Evolutionary conservation across 2,888 invertebrate species (phyloP), one percentile per base, ranked within the genome.

Genomic region (Nemotelus nigrinus): DNA sequence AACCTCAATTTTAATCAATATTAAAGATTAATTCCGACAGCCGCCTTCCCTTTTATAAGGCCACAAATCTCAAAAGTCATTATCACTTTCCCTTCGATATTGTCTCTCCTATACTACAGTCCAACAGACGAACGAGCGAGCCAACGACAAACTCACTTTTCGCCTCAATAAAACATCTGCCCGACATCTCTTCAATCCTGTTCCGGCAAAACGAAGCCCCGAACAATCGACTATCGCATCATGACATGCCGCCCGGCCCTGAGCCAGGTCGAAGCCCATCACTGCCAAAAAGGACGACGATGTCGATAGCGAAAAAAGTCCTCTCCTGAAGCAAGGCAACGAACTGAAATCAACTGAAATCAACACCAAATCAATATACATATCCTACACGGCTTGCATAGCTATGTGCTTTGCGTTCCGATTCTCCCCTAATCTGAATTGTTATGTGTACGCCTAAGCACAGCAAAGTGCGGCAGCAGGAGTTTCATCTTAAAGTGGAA

Each of bases 11-110:
- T 60, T 60, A 60, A 60, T 60, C 60, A 60, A 60, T 60, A 60
- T 60, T 41, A 41, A 60, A 60, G 41, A 60, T 60, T 60, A 60
- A 10, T 60, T 41, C 60, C 25, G 41, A 60, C 41, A 65, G 25
- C 68, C 41, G 70, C 55, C 70, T 70, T n/a, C 43, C 70, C 8
- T 70, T 47, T 70, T 70, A 53, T 55, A 55, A 70, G 39, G 25
- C 47, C 55, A 70, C 70, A 70, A 70, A 70, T 70, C 70, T 70
- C 70, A 70, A 70, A 70, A 70, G 70, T 70, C 70, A 70, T 70
- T 70, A 70, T 70, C 70, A 70, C 70, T 70, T 70, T 68, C 53
- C 43, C 70, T 60, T 41, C 41, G 58, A 60, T 41, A 25, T 25
- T 25, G 25, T 25, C 25, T 25, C 25, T 25, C 25, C 25, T 25